Percentiles rank a stretch among this genome's conserved stretches.
Evolutionary conservation across 2,113 vertebrate species (phyloP).

Genomic region (Canis aureus): DNA sequence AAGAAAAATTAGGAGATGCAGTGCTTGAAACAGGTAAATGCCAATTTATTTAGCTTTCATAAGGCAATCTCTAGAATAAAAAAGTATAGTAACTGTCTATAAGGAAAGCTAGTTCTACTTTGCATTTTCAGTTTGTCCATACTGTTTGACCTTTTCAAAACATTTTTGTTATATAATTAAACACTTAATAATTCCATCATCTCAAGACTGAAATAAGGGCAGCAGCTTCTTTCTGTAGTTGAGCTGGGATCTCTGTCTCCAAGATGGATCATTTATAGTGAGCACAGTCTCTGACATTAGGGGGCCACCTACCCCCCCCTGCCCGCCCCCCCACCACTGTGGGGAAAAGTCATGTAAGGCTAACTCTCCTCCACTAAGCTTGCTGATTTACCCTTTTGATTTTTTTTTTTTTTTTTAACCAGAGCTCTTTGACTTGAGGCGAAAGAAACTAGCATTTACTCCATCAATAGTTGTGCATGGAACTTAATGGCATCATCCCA

Average conservation of each 20-base stretch:
- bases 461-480: background rate
- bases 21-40: background rate
- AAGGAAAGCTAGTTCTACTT: background rate
- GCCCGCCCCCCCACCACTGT: fast-evolving
- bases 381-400: background rate
- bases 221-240: background rate
- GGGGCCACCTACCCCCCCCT: background rate
- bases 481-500: background rate
- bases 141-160: background rate
- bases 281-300: background rate
- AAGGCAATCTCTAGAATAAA: background rate
- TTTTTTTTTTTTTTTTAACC: background rate
- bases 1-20: background rate
- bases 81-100: background rate
- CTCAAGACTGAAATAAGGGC: background rate
- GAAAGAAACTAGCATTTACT: background rate
- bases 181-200: background rate
- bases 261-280: background rate
- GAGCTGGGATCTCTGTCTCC: background rate
- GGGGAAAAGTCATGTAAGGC: background rate
- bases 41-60: background rate
- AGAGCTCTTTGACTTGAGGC: background rate
- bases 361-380: background rate
- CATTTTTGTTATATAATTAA: background rate
- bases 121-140: background rate